phyloP scores from a whole-genome alignment of 2,797 vertebrate genomes.

The Ceyx erithaca region DNA sequence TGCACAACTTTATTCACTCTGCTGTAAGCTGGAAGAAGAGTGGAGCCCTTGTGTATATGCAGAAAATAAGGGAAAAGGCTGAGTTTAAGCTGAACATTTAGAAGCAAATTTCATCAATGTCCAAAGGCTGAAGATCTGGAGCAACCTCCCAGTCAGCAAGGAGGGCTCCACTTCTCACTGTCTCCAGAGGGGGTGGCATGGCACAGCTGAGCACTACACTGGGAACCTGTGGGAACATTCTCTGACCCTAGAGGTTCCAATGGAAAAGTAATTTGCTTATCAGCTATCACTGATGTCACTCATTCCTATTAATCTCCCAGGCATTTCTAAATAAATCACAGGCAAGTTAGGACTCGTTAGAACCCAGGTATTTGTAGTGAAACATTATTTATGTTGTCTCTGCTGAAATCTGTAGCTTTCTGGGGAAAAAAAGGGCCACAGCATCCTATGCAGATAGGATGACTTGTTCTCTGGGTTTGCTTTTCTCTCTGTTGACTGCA shows the following conservation, averaged over 20 bases:
- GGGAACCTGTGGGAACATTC: background rate
- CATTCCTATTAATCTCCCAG: background rate
- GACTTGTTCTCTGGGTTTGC: background rate
- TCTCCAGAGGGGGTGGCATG: background rate
- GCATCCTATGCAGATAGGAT: background rate
- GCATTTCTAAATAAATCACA: background rate
- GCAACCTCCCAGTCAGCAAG: background rate
- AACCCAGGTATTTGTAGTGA: background rate
- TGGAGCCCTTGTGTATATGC: background rate
- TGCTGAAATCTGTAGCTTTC: background rate
- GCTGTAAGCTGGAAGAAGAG: background rate
- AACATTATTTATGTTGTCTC: background rate
- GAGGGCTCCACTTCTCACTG: rapidly evolving
- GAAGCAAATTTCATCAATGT: background rate
- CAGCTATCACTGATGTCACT: background rate
- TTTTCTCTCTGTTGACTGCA: rapidly evolving
- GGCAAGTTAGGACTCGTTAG: background rate
- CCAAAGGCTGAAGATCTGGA: background rate
- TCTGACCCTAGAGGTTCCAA: background rate
- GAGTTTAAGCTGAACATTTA: background rate
- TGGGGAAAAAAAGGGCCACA: background rate
- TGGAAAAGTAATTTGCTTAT: background rate
- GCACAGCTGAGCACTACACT: background rate
- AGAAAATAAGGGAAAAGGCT: background rate
- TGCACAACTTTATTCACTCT: background rate